These are phyloP conservation scores for Lasioglossum marginatum DNA, from an alignment of 2,888 invertebrate genomes.

Conservation along the genomic window DNA sequence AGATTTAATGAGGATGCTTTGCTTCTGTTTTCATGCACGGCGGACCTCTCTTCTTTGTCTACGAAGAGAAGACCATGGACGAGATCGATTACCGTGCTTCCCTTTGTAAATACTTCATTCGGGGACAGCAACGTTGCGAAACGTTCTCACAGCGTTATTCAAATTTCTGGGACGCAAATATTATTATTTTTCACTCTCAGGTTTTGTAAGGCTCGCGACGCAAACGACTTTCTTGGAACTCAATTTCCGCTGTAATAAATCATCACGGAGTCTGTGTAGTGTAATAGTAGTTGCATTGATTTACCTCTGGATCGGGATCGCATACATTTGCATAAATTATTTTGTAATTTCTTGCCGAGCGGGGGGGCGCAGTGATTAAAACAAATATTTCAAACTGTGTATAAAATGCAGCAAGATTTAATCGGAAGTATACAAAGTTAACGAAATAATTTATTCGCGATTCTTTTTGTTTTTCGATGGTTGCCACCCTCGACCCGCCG, in stretches of 20 bases:
- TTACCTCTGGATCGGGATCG: not conserved
- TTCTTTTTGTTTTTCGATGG: slow-evolving; percentile 11
- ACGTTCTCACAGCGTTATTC: not conserved
- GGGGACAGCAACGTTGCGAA: slow-evolving; percentile 7
- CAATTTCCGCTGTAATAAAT: not conserved
- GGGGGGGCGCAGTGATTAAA: not conserved
- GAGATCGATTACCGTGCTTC: slow-evolving; percentile 32
- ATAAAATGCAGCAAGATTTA: not conserved
- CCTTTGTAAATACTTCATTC: slow-evolving; percentile 31
- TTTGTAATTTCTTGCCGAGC: not conserved
- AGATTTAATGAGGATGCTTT: slow-evolving; percentile 50
- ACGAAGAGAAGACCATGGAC: not conserved
- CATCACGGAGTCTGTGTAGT: not conserved
- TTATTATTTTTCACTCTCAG: not conserved
- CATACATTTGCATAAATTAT: not conserved
- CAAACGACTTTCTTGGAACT: not conserved
- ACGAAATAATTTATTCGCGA: not conserved
- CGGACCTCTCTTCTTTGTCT: slow-evolving; percentile 43
- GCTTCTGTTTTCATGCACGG: slow-evolving; percentile 21
- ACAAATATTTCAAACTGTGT: not conserved
- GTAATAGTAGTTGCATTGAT: not conserved
- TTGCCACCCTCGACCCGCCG: too few relatives aligned
- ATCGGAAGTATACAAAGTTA: not conserved
- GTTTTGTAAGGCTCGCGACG: not conserved
- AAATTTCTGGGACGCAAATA: not conserved